phyloP scores from a whole-genome alignment of 2,113 vertebrate species.

The Brachyhypopomus gauderio region DNA sequence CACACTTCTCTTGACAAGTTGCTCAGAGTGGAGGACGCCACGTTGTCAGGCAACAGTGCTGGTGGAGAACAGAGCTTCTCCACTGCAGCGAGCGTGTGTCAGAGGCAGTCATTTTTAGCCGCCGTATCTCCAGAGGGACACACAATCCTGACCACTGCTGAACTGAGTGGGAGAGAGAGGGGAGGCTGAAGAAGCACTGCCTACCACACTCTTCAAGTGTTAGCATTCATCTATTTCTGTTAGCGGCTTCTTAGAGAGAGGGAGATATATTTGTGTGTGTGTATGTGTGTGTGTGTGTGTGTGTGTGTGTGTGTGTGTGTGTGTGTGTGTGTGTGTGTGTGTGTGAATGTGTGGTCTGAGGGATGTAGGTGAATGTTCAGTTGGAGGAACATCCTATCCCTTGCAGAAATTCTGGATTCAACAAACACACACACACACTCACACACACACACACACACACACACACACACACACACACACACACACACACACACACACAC shows the following conservation, averaged over 20 bases:
- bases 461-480: slow-evolving; percentile 12
- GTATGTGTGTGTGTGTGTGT: background rate
- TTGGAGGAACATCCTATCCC: background rate
- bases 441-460: slow-evolving; percentile 22
- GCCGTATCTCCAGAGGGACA: background rate
- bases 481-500: slow-evolving; percentile 9
- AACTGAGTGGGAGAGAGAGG: slow-evolving; percentile 12
- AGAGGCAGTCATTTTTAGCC: slow-evolving; percentile 13
- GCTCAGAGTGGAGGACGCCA: slow-evolving; percentile 1
- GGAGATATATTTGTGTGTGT: background rate
- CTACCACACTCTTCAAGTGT: background rate
- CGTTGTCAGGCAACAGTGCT: slow-evolving; percentile 7
- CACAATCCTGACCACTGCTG: slow-evolving; percentile 1
- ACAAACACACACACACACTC: slow-evolving; percentile 3
- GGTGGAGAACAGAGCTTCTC: background rate
- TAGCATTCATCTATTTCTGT: slow-evolving; percentile 19
- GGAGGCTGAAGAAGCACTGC: background rate
- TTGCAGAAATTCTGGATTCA: background rate
- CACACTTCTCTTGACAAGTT: slow-evolving; percentile 3
- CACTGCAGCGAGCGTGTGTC: background rate
- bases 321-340: background rate
- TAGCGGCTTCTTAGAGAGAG: background rate
- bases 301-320: too few relatives aligned
- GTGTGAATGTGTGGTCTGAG: slow-evolving; percentile 5
- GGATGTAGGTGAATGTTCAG: background rate